These are phyloP conservation scores for Catotricha subobsoleta DNA, from an alignment of 2,888 invertebrate species.

Conservation along the genomic window DNA sequence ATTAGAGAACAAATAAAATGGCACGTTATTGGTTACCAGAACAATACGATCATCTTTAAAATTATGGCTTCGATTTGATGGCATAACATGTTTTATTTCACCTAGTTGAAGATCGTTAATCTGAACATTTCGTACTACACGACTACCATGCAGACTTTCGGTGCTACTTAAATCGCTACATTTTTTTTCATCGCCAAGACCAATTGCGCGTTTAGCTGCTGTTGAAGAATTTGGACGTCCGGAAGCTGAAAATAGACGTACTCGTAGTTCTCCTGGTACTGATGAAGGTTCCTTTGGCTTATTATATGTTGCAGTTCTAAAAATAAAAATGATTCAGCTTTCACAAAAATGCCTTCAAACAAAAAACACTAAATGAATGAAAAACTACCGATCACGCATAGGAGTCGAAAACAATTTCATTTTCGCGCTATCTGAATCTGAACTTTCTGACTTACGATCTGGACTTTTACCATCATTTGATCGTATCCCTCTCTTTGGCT, in stretches of 20 bases:
- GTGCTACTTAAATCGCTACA: constrained; percentile 47
- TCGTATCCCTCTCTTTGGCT: constrained; percentile 18
- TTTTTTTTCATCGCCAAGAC: constrained; percentile 17
- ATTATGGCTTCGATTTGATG: constrained; percentile 40
- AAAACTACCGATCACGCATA: constrained; percentile 41
- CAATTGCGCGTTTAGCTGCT: constrained; percentile 8
- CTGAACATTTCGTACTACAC: constrained; percentile 18
- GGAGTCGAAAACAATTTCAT: constrained; percentile 37
- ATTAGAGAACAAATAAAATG: constrained; percentile 72
- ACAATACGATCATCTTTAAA: constrained; percentile 68
- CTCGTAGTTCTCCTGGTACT: constrained; percentile 20
- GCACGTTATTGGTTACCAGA: constrained; percentile 59
- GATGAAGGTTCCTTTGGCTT: neutral
- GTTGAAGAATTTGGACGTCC: constrained; percentile 18
- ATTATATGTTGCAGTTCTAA: neutral
- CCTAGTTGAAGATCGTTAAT: constrained; percentile 35
- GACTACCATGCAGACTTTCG: constrained; percentile 47
- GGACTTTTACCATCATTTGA: constrained; percentile 22
- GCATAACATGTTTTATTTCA: constrained; percentile 35
- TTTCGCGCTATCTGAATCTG: constrained; percentile 52
- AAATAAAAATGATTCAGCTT: neutral
- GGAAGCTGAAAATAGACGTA: constrained; percentile 22
- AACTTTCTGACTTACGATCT: constrained; percentile 46
- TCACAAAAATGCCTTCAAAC: neutral
- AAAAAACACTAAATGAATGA: too few relatives aligned